phyloP scores from a whole-genome alignment of 1,140 invertebrate genomes.

The Anastrepha obliqua region DNA sequence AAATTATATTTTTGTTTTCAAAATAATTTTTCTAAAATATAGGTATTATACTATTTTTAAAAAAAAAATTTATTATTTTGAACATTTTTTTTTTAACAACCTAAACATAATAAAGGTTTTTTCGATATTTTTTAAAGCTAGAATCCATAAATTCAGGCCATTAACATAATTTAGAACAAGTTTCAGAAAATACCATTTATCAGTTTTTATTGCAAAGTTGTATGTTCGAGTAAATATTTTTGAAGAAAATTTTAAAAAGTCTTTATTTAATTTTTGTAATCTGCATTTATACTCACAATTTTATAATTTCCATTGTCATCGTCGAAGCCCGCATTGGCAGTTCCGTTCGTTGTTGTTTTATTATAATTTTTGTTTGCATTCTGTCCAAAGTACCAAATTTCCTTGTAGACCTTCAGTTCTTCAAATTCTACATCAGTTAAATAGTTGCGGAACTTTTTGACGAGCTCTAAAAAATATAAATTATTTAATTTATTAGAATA shows the following conservation, averaged over 20 bases:
- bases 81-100: no score
- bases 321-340: slow-evolving; percentile 89
- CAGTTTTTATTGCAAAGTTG: no score
- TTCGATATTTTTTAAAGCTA: no score
- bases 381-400: slow-evolving; percentile 92
- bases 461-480: slow-evolving; percentile 80
- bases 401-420: slow-evolving; percentile 90
- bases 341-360: slow-evolving; percentile 79
- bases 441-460: slow-evolving; percentile 86
- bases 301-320: slow-evolving; percentile 95
- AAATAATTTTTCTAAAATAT: no score
- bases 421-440: slow-evolving; percentile 90
- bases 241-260: neutral
- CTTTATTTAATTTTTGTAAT: neutral
- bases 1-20: no score
- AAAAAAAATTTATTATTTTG: no score
- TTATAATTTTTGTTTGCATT: slow-evolving; percentile 89
- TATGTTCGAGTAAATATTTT: no score
- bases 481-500: slow-evolving; percentile 26
- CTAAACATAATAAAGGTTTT: no score
- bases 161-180: no score
- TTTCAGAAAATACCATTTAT: no score
- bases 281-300: slow-evolving; percentile 79
- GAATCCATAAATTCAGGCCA: no score
- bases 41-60: no score